Conservation (phyloP, 1,140 invertebrate species). For the Leptinotarsa texana region DNA sequence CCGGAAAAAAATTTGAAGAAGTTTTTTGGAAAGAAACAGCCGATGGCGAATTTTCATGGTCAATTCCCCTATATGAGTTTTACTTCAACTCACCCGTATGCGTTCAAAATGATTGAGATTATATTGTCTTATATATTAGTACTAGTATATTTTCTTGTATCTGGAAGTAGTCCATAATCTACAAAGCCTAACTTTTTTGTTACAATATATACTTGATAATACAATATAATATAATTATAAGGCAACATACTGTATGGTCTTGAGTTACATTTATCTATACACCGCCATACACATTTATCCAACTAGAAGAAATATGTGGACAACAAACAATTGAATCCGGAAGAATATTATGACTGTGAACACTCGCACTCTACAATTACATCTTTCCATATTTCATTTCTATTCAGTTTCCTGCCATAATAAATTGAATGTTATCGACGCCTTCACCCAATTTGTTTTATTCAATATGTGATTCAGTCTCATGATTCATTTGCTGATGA, state of each 20-base stretch:
- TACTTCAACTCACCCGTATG: too few species aligned
- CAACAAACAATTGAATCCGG: constrained; percentile 24
- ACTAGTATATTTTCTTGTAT: neutral
- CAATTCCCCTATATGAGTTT: too few species aligned
- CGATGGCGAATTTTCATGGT: too few species aligned
- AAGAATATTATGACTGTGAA: neutral
- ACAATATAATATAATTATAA: constrained; percentile 39
- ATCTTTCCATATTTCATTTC: neutral
- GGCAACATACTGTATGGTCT: constrained; percentile 50
- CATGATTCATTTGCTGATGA: neutral
- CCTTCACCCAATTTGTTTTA: neutral
- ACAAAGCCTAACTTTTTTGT: neutral
- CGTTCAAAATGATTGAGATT: too few species aligned
- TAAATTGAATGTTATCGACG: neutral
- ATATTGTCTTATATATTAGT: too few species aligned
- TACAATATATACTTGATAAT: constrained; percentile 5
- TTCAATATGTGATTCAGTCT: neutral
- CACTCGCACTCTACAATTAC: neutral
- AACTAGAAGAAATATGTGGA: constrained; percentile 21
- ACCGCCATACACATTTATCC: constrained; percentile 26
- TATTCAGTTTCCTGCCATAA: neutral
- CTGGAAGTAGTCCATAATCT: neutral
- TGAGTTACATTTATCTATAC: constrained; percentile 15
- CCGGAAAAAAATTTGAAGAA: too few species aligned
- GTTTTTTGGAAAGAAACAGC: too few species aligned